phyloP scores from a whole-genome alignment of 2,113 vertebrate species.

The Copsychus sechellarum region DNA sequence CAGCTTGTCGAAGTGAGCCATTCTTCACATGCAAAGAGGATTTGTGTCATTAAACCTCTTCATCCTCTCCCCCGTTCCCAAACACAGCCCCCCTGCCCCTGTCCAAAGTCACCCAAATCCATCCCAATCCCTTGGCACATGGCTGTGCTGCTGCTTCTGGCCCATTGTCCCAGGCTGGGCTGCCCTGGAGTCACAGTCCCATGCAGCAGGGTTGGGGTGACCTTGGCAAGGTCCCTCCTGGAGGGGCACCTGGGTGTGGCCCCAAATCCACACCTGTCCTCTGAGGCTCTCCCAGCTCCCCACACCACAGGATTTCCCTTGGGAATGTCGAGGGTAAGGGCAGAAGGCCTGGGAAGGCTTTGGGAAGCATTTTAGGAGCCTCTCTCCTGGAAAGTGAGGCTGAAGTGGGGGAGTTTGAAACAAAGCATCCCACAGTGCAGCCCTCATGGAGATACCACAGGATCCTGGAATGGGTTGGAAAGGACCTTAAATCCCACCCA shows the following conservation, averaged over 20 bases:
- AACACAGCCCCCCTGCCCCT: background rate
- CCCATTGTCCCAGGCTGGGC: background rate
- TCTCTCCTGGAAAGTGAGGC: background rate
- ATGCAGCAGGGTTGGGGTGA: background rate
- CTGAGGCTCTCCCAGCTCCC: background rate
- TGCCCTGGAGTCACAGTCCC: background rate
- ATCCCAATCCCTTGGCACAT: rapidly evolving
- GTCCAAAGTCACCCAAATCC: background rate
- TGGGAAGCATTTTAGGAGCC: rapidly evolving
- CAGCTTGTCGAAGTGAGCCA: background rate
- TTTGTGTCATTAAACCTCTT: background rate
- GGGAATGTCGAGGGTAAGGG: background rate
- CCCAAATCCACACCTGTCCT: background rate
- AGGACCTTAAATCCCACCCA: rapidly evolving
- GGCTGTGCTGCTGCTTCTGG: background rate
- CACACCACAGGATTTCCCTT: background rate
- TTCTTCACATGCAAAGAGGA: background rate
- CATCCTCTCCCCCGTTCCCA: rapidly evolving
- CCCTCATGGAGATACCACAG: background rate
- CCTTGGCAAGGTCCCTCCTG: background rate
- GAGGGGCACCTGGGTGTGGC: rapidly evolving
- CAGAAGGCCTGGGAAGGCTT: background rate
- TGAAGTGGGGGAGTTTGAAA: background rate
- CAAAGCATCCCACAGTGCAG: background rate
- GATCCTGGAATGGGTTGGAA: background rate